Evolutionary conservation across 2,888 invertebrate species (phyloP).

Genomic region (Apodemia zela): DNA sequence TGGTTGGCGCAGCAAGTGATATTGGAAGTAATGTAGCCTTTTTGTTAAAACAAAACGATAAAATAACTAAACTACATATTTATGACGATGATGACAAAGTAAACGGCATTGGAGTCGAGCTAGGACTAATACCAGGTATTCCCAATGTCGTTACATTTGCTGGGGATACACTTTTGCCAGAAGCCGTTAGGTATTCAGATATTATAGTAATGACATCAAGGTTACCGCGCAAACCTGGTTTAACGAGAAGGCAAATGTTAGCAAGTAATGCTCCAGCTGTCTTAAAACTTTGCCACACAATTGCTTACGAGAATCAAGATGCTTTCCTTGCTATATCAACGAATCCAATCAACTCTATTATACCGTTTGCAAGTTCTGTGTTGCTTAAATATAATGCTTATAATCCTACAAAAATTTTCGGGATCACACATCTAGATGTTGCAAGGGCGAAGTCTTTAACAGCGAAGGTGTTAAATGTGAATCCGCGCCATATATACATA

Average conservation of each 20-base stretch:
- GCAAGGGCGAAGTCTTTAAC: constrained; percentile 45
- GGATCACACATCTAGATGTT: constrained; percentile 55
- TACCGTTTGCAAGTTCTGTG: constrained; percentile 53
- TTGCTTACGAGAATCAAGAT: constrained; percentile 47
- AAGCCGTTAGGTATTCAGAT: constrained; percentile 44
- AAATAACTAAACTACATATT: constrained; percentile 45
- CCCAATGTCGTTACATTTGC: constrained; percentile 40
- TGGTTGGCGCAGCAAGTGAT: constrained; percentile 52
- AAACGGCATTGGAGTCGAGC: constrained; percentile 45
- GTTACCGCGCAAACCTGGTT: constrained; percentile 42
- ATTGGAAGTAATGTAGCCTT: constrained; percentile 52
- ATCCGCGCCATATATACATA: constrained; percentile 41
- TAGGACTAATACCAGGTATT: constrained; percentile 48
- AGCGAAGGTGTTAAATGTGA: constrained; percentile 43
- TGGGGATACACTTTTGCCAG: constrained; percentile 39
- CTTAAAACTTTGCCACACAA: constrained; percentile 44
- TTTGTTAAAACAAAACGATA: constrained; percentile 49
- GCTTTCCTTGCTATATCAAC: constrained; percentile 55
- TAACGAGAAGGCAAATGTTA: constrained; percentile 48
- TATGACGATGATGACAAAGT: constrained; percentile 51
- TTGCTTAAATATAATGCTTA: constrained; percentile 47
- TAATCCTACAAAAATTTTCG: constrained; percentile 55
- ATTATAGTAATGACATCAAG: constrained; percentile 50
- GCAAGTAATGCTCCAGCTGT: constrained; percentile 47
- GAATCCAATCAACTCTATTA: constrained; percentile 54